phyloP scores from a whole-genome alignment of 2,888 invertebrate genomes.

The Eristalis arbustorum region DNA sequence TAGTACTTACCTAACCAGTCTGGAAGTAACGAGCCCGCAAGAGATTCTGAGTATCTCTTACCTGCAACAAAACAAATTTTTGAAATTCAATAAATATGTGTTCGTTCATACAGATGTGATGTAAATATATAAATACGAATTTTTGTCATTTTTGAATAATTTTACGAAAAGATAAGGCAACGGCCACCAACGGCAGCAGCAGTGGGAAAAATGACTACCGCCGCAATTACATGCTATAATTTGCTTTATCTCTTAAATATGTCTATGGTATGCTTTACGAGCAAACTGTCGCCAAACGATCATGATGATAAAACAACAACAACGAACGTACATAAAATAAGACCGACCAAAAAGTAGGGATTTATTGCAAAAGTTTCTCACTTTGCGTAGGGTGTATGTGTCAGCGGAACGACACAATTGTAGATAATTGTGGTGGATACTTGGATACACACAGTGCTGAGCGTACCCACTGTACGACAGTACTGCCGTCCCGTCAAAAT shows the following conservation, averaged over 20 bases:
- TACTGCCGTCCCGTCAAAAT: slow-evolving; percentile 43
- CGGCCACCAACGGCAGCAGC: slow-evolving; percentile 17
- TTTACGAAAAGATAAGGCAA: slow-evolving; percentile 38
- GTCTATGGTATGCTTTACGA: slow-evolving; percentile 54
- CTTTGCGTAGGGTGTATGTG: slow-evolving; percentile 18
- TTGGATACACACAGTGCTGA: slow-evolving; percentile 22
- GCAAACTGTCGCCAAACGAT: slow-evolving; percentile 60
- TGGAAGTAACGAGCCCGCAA: slow-evolving; percentile 81
- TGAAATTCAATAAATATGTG: slow-evolving; percentile 8
- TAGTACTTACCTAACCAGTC: slow-evolving; percentile 81
- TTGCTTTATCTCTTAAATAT: slow-evolving; percentile 45
- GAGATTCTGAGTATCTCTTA: slow-evolving; percentile 82
- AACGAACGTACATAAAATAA: slow-evolving; percentile 1
- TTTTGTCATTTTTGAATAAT: slow-evolving; percentile 8
- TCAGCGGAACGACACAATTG: slow-evolving; percentile 52
- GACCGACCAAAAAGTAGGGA: slow-evolving; percentile 36
- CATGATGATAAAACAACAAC: slow-evolving; percentile 46
- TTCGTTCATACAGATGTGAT: neutral
- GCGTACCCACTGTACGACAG: neutral
- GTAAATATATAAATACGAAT: neutral
- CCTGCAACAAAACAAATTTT: slow-evolving; percentile 76
- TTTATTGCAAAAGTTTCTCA: slow-evolving; percentile 55
- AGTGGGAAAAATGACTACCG: slow-evolving; percentile 45
- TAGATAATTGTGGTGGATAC: slow-evolving; percentile 30
- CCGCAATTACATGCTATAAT: slow-evolving; percentile 52